phyloP scores from a whole-genome alignment of 2,113 vertebrate genomes.

The Calidris pugnax region DNA sequence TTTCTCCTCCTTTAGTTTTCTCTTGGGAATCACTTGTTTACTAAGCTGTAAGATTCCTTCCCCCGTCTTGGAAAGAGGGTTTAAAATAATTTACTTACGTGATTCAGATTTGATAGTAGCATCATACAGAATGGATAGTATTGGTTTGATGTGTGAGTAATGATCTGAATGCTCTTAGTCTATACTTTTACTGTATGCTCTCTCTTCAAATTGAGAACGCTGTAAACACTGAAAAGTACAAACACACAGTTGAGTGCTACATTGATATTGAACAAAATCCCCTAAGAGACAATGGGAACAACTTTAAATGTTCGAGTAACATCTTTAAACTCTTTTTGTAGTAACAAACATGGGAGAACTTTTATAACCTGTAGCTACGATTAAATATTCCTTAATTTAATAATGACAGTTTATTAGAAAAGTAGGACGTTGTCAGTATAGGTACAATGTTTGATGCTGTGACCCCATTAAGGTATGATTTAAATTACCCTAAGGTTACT shows the following conservation, averaged over 20 bases:
- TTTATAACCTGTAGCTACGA: background rate
- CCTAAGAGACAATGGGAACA: background rate
- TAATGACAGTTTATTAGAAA: background rate
- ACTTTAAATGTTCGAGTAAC: background rate
- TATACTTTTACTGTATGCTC: background rate
- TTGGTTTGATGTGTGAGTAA: background rate
- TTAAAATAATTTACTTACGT: background rate
- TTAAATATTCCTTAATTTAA: background rate
- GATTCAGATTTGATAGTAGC: background rate
- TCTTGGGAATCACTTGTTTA: background rate
- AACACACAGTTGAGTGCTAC: background rate
- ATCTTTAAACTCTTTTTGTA: background rate
- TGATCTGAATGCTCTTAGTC: background rate
- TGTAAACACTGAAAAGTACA: background rate
- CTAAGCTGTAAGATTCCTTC: background rate
- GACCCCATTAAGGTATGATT: background rate
- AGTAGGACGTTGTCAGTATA: background rate
- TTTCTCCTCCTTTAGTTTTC: background rate
- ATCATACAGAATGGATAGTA: background rate
- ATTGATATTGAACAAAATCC: background rate
- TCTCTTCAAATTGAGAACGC: background rate
- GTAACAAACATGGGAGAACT: background rate
- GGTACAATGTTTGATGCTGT: background rate
- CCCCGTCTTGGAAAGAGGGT: background rate
- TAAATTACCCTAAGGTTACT: background rate